A percentile compares a stretch with the other conserved stretches of the same genome.
Conservation (phyloP, 2,113 vertebrate species). For the Scortum barcoo region DNA sequence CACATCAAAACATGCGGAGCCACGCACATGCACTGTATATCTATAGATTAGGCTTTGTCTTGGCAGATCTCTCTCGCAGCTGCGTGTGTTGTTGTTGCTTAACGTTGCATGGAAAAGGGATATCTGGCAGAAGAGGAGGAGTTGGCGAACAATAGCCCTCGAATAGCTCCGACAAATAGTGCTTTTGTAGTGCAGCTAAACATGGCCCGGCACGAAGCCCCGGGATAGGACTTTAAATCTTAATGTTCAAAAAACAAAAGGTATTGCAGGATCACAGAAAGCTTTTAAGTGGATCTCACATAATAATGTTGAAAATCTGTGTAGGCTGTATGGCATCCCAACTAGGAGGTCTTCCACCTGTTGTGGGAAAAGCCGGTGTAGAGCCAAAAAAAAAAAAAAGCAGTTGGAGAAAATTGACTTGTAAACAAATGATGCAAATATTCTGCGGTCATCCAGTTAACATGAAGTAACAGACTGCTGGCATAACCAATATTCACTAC, state of each 20-base stretch:
- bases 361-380: neutral
- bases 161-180: conserved; percentile 49
- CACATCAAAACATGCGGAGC: neutral
- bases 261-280: conserved; percentile 26
- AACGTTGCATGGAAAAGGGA: conserved; percentile 8
- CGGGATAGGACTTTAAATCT: conserved; percentile 40
- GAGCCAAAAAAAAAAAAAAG: neutral
- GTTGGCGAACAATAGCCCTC: neutral
- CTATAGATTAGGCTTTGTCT: conserved; percentile 19
- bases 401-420: neutral
- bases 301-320: conserved; percentile 6
- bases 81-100: conserved; percentile 9
- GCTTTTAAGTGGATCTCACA: conserved; percentile 42
- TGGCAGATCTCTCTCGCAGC: conserved; percentile 9
- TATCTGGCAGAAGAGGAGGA: conserved; percentile 14
- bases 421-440: neutral
- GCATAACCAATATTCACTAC: conserved; percentile 18
- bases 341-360: neutral
- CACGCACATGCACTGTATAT: neutral
- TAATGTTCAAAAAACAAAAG: conserved; percentile 41
- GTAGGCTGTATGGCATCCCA: neutral
- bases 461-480: neutral
- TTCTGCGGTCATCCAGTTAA: neutral
- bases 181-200: conserved; percentile 30
- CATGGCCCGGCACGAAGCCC: conserved; percentile 19